These are phyloP conservation scores for Ptychadena robeensis DNA, from an alignment of 2,797 vertebrate species.

Conservation along the genomic window DNA sequence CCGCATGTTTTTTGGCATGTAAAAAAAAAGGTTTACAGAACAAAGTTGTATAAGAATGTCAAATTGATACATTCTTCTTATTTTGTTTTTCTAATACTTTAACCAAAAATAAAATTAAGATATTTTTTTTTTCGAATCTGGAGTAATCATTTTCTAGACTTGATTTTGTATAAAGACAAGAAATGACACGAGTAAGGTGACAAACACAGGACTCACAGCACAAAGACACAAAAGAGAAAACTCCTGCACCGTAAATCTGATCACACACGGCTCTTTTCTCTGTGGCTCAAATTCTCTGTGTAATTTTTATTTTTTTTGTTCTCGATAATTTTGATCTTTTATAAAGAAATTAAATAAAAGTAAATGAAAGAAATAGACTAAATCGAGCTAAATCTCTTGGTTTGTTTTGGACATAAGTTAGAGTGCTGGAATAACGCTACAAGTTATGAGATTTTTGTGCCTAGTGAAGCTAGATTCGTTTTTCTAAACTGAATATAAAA, in stretches of 20 bases:
- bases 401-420: constrained; percentile 73
- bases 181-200: constrained; percentile 92
- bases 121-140: constrained; percentile 11
- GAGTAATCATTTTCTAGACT: constrained; percentile 56
- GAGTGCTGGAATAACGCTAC: constrained; percentile 32
- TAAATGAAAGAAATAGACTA: constrained; percentile 53
- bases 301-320: constrained; percentile 55
- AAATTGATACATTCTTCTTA: constrained; percentile 89
- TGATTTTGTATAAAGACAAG: constrained; percentile 79
- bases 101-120: constrained; percentile 11
- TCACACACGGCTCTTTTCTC: constrained; percentile 74
- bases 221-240: constrained; percentile 97
- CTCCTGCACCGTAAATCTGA: constrained; percentile 80
- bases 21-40: constrained; percentile 98
- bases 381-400: constrained; percentile 60
- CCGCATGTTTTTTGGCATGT: constrained; percentile 99
- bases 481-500: constrained; percentile 44
- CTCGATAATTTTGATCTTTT: background rate
- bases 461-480: constrained; percentile 21
- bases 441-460: background rate
- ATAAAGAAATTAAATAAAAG: constrained; percentile 5
- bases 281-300: constrained; percentile 19
- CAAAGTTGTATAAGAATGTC: constrained; percentile 99
- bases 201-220: constrained; percentile 98
- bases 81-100: constrained; percentile 69